Base-by-base conservation (phyloP, 2,888 invertebrate genomes). In the Lucinisca nassula region DNA sequence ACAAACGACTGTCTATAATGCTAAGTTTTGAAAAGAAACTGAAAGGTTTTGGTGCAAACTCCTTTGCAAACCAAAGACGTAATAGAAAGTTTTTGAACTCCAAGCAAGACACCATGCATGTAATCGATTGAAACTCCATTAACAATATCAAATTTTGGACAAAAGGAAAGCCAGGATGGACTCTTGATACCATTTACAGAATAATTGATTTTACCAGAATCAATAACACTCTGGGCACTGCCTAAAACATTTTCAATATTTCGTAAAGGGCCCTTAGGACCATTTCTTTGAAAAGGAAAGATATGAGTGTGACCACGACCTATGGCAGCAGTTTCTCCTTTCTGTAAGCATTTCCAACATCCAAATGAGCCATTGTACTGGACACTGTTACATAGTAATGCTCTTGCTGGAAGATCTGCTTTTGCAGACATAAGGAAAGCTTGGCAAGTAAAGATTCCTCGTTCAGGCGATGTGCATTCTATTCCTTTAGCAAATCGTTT, bases 101-200 rank as follows among this genome's bases (percentile, higher is more conserved):
- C 86, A 14, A 87, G 49, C 6, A 89, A 30, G 6, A 88, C 82
- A 21, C 84, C 75, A 77, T 89, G 90, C 88, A 90, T 90, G 49
- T 90, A 90, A 30, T 90, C 88, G 24, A 88, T 85, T 21, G 84
- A 80, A 37, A 76, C 72, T 51, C 83, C 79, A 14, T n/a, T 10
- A 17, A 84, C 38, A 67, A 72, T 55, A 37, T 79, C 45, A 77
- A 73, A 81, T 67, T 27, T 40, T 76, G 82, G 61, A 24, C 45
- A 61, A 30, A 58, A 37, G 0, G 27, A 10, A 12, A 61, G 24
- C 40, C 38, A 61, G 6, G 78, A 78, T 17, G 58, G 67, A 21
- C 40, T 40, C 35, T 78, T 78, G 0, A 61, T 30, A 37, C 76
- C 80, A 40, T 84, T 74, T 12, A 55, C 55, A n/a, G 55, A n/a